Evolutionary conservation across 2,888 invertebrate genomes (phyloP).

Genomic region (Acrocyrtus sp.): DNA sequence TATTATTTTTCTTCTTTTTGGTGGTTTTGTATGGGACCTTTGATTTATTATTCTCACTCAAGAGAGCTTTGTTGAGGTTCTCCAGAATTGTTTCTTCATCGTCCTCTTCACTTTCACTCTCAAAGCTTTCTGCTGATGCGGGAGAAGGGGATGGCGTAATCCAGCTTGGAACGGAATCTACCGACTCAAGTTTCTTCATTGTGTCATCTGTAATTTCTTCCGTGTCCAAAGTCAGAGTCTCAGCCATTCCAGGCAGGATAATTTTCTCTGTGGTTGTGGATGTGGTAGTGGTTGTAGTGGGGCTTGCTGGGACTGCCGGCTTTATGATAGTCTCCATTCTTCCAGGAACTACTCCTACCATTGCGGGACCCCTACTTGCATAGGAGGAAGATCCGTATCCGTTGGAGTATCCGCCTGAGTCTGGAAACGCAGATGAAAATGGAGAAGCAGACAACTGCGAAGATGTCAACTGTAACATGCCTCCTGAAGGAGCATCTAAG

Average conservation of each 20-base stretch:
- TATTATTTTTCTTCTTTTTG: conserved; percentile 38
- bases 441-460: background rate
- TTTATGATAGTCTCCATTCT: conserved; percentile 12
- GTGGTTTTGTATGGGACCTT: conserved; percentile 40
- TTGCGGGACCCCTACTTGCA: conserved; percentile 18
- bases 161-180: conserved; percentile 28
- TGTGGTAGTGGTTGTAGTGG: conserved; percentile 10
- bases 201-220: conserved; percentile 48
- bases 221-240: conserved; percentile 38
- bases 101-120: conserved; percentile 41
- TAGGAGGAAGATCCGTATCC: background rate
- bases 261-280: conserved; percentile 37
- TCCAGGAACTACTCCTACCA: conserved; percentile 45
- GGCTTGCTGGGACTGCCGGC: conserved; percentile 12
- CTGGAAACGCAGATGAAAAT: conserved; percentile 5
- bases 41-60: conserved; percentile 15
- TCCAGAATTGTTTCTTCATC: conserved; percentile 28
- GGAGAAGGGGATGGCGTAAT: conserved; percentile 19
- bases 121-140: conserved; percentile 10
- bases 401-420: background rate
- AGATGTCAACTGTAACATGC: background rate
- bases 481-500: background rate
- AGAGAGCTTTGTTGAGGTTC: conserved; percentile 36
- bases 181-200: conserved; percentile 28
- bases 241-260: conserved; percentile 31